Base-by-base conservation (phyloP, 2,113 vertebrate genomes). In the Pontoporia blainvillei region DNA sequence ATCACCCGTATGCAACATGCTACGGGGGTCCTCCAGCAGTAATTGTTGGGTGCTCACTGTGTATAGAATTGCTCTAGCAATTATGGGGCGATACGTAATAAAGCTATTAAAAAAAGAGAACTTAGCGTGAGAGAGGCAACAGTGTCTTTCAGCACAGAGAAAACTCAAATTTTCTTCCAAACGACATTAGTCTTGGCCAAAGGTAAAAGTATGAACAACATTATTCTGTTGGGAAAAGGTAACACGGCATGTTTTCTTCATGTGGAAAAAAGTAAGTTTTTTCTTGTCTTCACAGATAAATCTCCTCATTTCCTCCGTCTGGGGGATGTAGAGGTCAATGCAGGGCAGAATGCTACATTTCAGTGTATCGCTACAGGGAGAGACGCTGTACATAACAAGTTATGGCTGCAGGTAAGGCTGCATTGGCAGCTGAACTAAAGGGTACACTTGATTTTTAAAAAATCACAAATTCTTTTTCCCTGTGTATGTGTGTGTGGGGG, bases 321-420 rank as follows among this genome's bases (percentile, higher is more conserved):
- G 72, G 99, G 99, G 41, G 99, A 99, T 21, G 99, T 99, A 85
- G 99, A 99, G 99, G 99, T 99, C 96, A 99, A 99, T n/a, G 99
- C 99, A 23, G 99, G 99, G 69, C 99, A 99, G 98, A 99, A 99
- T 67, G 99, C 99, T 95, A 99, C 99, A 1, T 99, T 99, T 98
- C 99, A 99, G 97, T 99, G 99, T 84, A 99, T 99, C 75, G 99
- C 99, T 82, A 99, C 99, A 0, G 99, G 99, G 94, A 98, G 99
- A 93, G 99, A 99, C 18, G 99, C 99, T 6, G 99, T 99, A 7
- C 99, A 99, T 98, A 99, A 99, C 98, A 99, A 99, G 95, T 98
- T 99, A 87, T 99, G 99, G 99, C 99, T 99, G 31, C 99, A 99
- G 99, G 99, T 99, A 99, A 98, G 98, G 76, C 89, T 87, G 90